Conservation (phyloP, 1,140 invertebrate species). For the Drosophila micromelanica region DNA sequence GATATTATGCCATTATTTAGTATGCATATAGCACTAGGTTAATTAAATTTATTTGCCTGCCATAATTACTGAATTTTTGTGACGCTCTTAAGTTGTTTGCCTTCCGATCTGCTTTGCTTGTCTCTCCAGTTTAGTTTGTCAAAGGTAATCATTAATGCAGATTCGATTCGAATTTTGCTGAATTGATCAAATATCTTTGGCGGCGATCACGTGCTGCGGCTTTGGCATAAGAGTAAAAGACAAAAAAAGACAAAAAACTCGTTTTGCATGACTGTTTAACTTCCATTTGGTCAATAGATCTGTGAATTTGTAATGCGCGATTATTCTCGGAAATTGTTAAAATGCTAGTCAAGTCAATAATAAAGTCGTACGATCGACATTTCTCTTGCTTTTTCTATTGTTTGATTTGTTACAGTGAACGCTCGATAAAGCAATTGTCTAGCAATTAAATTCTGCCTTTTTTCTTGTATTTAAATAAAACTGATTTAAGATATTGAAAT, state of each 20-base stretch:
- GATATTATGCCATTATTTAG: not conserved
- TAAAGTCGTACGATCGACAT: not conserved
- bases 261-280: slow-evolving; percentile 17
- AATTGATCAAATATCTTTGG: too few relatives aligned
- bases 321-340: slow-evolving; percentile 27
- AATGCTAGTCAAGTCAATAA: slow-evolving; percentile 7
- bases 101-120: too few relatives aligned
- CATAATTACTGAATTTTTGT: not conserved
- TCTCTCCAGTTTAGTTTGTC: too few relatives aligned
- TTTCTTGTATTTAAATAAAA: too few relatives aligned
- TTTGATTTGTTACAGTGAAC: too few relatives aligned
- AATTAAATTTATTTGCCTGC: not conserved
- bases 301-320: slow-evolving; percentile 17
- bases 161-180: too few relatives aligned
- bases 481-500: too few relatives aligned
- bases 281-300: slow-evolving; percentile 24
- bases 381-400: too few relatives aligned
- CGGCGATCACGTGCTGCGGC: slow-evolving; percentile 13
- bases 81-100: too few relatives aligned
- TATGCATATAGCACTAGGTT: slow-evolving; percentile 2
- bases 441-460: too few relatives aligned
- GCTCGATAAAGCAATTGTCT: too few relatives aligned
- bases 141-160: too few relatives aligned
- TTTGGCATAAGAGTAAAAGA: not conserved
- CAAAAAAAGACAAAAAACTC: not conserved